phyloP scores from a whole-genome alignment of 2,888 invertebrate genomes.

The Dynastes tityus region DNA sequence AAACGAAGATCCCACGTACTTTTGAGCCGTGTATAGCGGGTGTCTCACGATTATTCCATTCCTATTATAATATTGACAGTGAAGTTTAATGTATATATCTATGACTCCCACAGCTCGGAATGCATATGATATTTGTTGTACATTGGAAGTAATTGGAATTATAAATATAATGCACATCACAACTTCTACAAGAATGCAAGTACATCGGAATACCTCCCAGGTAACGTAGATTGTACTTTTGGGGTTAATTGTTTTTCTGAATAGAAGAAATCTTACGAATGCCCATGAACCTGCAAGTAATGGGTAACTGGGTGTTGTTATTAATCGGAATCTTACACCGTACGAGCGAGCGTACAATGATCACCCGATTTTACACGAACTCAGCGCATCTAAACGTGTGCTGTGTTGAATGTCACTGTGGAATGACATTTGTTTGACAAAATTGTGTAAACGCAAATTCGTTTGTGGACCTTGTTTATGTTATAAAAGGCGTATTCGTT shows the following conservation, averaged over 20 bases:
- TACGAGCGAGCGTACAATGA: too few relatives aligned
- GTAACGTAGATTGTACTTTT: constrained; percentile 38
- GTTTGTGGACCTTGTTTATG: too few relatives aligned
- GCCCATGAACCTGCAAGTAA: constrained; percentile 46
- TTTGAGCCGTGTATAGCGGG: constrained; percentile 55
- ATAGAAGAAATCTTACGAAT: constrained; percentile 45
- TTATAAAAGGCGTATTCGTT: too few relatives aligned
- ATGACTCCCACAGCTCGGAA: constrained; percentile 18
- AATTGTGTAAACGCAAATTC: too few relatives aligned
- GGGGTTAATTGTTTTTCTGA: constrained; percentile 52
- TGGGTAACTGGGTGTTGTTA: not conserved
- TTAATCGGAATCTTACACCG: too few relatives aligned
- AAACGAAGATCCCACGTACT: constrained; percentile 57
- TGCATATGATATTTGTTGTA: not conserved
- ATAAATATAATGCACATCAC: constrained; percentile 26
- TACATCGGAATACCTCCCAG: constrained; percentile 53
- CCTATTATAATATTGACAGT: constrained; percentile 59
- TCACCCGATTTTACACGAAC: too few relatives aligned
- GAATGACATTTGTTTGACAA: too few relatives aligned
- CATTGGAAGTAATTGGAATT: constrained; percentile 12
- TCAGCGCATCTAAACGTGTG: too few relatives aligned
- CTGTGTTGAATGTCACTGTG: too few relatives aligned
- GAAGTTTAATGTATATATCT: constrained; percentile 56
- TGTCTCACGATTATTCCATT: constrained; percentile 57
- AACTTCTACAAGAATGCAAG: constrained; percentile 38